phyloP scores from a whole-genome alignment of 2,113 vertebrate species.

The Chaenocephalus aceratus region DNA sequence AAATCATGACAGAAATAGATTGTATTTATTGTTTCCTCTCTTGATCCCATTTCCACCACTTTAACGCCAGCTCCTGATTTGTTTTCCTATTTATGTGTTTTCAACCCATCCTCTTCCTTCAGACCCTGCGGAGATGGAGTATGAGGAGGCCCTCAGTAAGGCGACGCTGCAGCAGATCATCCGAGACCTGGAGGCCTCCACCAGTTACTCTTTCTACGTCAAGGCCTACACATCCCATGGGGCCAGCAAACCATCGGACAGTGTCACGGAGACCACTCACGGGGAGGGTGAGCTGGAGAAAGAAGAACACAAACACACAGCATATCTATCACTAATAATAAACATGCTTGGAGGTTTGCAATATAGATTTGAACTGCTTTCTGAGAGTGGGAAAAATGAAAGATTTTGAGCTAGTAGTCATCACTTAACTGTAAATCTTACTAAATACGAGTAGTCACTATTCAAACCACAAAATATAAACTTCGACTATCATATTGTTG shows the following conservation, averaged over 20 bases:
- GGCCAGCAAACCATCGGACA: conserved; percentile 92
- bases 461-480: conserved; percentile 1
- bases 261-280: conserved; percentile 88
- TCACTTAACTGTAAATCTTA: background rate
- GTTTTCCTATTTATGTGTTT: background rate
- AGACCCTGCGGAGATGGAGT: conserved; percentile 95
- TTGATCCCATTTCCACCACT: conserved; percentile 27
- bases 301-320: background rate
- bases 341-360: background rate
- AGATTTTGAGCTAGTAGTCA: background rate
- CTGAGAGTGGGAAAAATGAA: background rate
- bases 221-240: conserved; percentile 97
- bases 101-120: conserved; percentile 15
- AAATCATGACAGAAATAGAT: conserved; percentile 54
- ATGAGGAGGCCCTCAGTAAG: conserved; percentile 98
- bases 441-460: background rate
- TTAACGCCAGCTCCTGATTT: background rate
- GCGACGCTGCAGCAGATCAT: conserved; percentile 94
- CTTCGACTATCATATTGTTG: background rate
- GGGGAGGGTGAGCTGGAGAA: conserved; percentile 90
- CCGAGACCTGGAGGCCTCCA: conserved; percentile 94
- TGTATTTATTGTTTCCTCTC: conserved; percentile 55
- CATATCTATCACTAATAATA: background rate
- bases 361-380: background rate
- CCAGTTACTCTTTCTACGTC: conserved; percentile 96